Evolutionary conservation across 1,140 invertebrate species (phyloP).

Genomic region (Yoshiicerus persimilis): DNA sequence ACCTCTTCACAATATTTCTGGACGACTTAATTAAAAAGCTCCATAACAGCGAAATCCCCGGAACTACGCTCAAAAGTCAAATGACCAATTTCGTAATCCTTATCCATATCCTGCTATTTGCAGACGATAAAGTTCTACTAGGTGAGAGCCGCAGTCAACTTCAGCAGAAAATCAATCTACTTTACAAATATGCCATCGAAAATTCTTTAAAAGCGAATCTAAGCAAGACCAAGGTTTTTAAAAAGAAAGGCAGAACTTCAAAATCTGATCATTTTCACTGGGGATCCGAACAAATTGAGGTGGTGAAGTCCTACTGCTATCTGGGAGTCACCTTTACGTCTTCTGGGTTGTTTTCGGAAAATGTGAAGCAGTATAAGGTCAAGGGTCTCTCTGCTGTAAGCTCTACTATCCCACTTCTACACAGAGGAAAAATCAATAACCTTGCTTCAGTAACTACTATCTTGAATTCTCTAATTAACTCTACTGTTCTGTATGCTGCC

Average conservation of each 20-base stretch:
- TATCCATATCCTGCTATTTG: conserved; percentile 20
- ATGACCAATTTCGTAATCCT: background rate
- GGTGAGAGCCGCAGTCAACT: background rate
- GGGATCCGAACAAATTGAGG: conserved; percentile 5
- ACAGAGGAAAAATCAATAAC: background rate
- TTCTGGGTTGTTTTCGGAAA: background rate
- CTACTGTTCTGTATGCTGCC: background rate
- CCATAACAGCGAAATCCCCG: background rate
- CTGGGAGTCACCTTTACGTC: background rate
- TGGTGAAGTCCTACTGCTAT: conserved; percentile 3
- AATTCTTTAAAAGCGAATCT: conserved; percentile 3
- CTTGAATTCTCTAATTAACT: background rate
- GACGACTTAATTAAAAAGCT: conserved; percentile 31
- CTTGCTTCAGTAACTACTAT: background rate
- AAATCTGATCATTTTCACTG: background rate
- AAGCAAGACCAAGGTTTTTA: conserved; percentile 27
- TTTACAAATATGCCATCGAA: background rate
- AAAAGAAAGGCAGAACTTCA: background rate
- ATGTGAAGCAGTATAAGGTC: background rate
- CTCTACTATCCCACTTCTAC: background rate
- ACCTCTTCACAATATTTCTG: conserved; percentile 45
- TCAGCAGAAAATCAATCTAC: background rate
- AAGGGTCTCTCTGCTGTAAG: background rate
- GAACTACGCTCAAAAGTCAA: background rate
- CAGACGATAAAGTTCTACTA: conserved; percentile 31